Evolutionary conservation across 2,888 invertebrate genomes (phyloP).

Genomic region (Morpho achilles): DNA sequence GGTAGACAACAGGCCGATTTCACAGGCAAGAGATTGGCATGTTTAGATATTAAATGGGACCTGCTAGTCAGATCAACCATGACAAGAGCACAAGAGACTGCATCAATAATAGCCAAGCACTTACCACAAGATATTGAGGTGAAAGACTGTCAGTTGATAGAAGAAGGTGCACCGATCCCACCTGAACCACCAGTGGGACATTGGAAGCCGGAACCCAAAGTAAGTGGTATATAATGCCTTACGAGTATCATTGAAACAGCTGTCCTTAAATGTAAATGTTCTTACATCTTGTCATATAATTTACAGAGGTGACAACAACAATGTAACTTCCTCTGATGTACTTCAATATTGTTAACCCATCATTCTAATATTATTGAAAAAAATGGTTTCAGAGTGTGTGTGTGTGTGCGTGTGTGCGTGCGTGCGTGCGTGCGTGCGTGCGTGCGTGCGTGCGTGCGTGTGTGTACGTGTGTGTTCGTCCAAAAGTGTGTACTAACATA

Average conservation of each 20-base stretch:
- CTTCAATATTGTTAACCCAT: no score
- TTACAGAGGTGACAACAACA: no score
- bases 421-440: not conserved
- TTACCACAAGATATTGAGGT: slow-evolving; percentile 79
- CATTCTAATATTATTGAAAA: not conserved
- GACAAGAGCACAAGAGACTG: slow-evolving; percentile 96
- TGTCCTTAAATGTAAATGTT: not conserved
- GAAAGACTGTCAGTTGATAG: slow-evolving; percentile 85
- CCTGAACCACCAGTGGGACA: slow-evolving; percentile 94
- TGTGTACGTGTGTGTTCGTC: no score
- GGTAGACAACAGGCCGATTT: slow-evolving; percentile 91
- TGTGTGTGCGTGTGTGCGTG: not conserved
- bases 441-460: no score
- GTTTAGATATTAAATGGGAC: slow-evolving; percentile 88
- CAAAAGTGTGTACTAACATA: no score
- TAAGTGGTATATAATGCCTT: slow-evolving; percentile 37
- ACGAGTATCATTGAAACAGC: no score
- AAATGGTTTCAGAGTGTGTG: not conserved
- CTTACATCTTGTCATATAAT: not conserved
- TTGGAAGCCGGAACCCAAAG: slow-evolving; percentile 88
- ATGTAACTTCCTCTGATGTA: no score
- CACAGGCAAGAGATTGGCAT: slow-evolving; percentile 90
- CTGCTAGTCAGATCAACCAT: slow-evolving; percentile 92
- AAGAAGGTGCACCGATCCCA: slow-evolving; percentile 96
- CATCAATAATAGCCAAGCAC: slow-evolving; percentile 86